A percentile compares a stretch with the other conserved stretches of the same genome.
These are phyloP conservation scores for Trigoniulus corallinus DNA, from an alignment of 1,140 invertebrate species.

Conservation along the genomic window DNA sequence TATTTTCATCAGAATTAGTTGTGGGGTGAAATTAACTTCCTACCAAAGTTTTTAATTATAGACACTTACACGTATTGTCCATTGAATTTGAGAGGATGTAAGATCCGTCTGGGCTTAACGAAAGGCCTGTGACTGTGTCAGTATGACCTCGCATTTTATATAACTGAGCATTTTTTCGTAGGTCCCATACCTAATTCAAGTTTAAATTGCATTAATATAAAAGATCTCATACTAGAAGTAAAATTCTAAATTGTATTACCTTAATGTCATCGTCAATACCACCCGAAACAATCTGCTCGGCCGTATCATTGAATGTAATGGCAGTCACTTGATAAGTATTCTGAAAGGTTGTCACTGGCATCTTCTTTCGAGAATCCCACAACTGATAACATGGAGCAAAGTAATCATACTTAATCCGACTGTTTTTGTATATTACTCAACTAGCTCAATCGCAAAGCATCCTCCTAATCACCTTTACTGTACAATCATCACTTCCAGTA, in stretches of 20 bases:
- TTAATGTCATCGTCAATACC: constrained; percentile 98
- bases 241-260: constrained; percentile 27
- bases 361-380: constrained; percentile 49
- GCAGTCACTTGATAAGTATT: constrained; percentile 53
- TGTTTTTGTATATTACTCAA: not conserved
- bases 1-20: constrained; percentile 11
- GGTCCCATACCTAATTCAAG: constrained; percentile 62
- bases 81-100: constrained; percentile 88
- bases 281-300: constrained; percentile 72
- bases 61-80: constrained; percentile 77
- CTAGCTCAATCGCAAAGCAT: no score
- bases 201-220: constrained; percentile 1
- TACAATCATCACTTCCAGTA: constrained; percentile 89
- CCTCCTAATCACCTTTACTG: constrained; percentile 57
- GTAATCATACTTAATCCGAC: not conserved
- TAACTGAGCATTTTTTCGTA: constrained; percentile 72
- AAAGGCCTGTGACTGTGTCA: constrained; percentile 86
- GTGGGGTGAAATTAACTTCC: not conserved
- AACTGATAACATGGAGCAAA: constrained; percentile 26
- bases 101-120: constrained; percentile 85
- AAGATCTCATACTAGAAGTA: constrained; percentile 1
- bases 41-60: constrained; percentile 4
- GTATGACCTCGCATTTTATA: constrained; percentile 76
- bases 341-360: constrained; percentile 42
- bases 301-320: constrained; percentile 88